Conservation (phyloP, 2,113 vertebrate species). For the Eleginops maclovinus region DNA sequence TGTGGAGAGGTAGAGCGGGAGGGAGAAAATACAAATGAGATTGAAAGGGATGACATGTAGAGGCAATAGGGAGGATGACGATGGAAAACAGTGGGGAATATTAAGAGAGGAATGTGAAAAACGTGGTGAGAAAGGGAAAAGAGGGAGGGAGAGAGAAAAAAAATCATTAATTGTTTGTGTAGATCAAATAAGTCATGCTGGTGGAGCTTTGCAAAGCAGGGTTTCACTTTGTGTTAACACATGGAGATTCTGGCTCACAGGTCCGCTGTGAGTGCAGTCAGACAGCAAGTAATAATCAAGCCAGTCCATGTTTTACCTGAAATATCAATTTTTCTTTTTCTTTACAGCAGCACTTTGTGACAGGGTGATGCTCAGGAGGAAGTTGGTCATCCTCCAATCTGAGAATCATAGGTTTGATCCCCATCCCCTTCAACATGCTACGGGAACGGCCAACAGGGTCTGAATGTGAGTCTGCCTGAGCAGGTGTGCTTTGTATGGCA, state of each 20-base stretch:
- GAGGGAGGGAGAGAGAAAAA: neutral
- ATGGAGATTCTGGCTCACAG: constrained; percentile 52
- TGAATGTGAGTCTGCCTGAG: too few relatives aligned
- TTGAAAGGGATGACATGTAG: constrained; percentile 63
- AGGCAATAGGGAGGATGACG: constrained; percentile 31
- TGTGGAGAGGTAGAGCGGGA: constrained; percentile 66
- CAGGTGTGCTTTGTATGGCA: too few relatives aligned
- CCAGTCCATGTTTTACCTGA: neutral
- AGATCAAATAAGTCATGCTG: constrained; percentile 55
- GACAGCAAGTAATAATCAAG: constrained; percentile 12
- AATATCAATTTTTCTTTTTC: neutral
- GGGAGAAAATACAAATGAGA: constrained; percentile 61
- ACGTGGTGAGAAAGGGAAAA: constrained; percentile 1
- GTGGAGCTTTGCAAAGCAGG: constrained; percentile 40
- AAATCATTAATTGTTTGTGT: constrained; percentile 48
- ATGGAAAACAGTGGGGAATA: constrained; percentile 1
- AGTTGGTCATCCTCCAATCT: too few relatives aligned
- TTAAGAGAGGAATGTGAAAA: constrained; percentile 27
- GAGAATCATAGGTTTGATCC: too few relatives aligned
- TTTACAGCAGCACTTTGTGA: neutral
- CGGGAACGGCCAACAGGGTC: too few relatives aligned
- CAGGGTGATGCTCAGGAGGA: too few relatives aligned
- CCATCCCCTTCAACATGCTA: too few relatives aligned
- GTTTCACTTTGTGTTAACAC: constrained; percentile 46
- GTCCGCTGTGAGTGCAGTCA: constrained; percentile 47